These are phyloP conservation scores for Drosophila lowei DNA, from an alignment of 1,140 invertebrate genomes.

Conservation along the genomic window DNA sequence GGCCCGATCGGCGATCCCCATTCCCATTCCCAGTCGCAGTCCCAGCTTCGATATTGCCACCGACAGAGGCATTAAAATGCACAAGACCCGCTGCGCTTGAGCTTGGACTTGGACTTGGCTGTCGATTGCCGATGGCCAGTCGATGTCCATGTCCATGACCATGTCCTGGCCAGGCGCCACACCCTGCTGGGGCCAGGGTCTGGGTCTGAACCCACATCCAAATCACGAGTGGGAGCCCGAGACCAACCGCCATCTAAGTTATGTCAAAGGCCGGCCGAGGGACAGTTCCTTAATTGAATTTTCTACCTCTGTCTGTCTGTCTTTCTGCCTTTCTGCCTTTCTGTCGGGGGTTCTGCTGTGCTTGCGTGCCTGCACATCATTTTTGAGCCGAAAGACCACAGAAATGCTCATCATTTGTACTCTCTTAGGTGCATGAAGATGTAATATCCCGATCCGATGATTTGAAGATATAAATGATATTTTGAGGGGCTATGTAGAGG, in stretches of 20 bases:
- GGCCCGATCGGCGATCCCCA: neutral
- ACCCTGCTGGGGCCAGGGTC: constrained; percentile 64
- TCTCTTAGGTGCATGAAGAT: constrained; percentile 24
- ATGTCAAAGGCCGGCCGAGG: constrained; percentile 51
- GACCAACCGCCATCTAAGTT: constrained; percentile 57
- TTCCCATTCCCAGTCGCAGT: neutral
- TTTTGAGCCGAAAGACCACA: neutral
- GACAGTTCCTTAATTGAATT: constrained; percentile 76
- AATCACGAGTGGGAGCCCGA: constrained; percentile 52
- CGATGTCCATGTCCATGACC: constrained; percentile 33
- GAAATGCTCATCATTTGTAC: constrained; percentile 13
- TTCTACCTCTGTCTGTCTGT: constrained; percentile 12
- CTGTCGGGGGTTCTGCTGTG: neutral
- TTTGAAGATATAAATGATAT: constrained; percentile 18
- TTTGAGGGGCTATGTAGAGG: too few relatives aligned
- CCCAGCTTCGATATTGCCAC: constrained; percentile 35
- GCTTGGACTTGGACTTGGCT: constrained; percentile 24
- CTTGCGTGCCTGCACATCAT: constrained; percentile 39
- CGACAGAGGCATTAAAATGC: constrained; percentile 67
- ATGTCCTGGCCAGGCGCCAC: constrained; percentile 67
- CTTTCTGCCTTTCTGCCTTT: too few relatives aligned
- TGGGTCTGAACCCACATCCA: neutral
- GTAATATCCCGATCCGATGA: constrained; percentile 10
- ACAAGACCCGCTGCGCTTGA: constrained; percentile 63
- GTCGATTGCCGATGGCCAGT: constrained; percentile 14